Evolutionary conservation across 2,113 vertebrate genomes (phyloP), one percentile per base, ranked within the genome.

Genomic region (Promerops cafer): DNA sequence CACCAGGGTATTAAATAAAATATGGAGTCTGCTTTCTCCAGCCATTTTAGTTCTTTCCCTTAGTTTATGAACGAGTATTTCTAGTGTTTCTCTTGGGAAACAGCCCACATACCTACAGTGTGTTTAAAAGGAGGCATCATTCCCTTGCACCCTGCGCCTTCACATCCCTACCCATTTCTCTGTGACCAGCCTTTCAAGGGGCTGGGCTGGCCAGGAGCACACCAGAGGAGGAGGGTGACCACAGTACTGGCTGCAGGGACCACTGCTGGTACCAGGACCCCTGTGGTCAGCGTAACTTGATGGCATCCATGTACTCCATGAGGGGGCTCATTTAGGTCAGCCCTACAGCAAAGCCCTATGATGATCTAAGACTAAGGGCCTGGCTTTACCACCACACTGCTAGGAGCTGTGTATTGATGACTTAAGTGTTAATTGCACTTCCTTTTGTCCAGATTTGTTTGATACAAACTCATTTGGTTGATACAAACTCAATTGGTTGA

Each of bases 121-220:
- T 45, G 35, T 18, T 45, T 75, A 28, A 70, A 54, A 66, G 44
- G 20, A 71, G 15, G 28, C 31, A 39, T 52, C 27, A 57, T 26
- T 40, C 30, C 57, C 56, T 61, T 23, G 18, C 30, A 68, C 23
- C 24, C 10, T 42, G 31, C 4, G 31, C 19, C 17, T 79, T 45
- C 5, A 2, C 18, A 35, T 56, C 26, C 20, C 21, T 56, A n/a
- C 13, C 33, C 26, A 6, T 20, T 37, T n/a, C 24, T 45, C 56
- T 45, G 42, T 59, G 45, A 39, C 3, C 6, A 59, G 35, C 7
- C 4, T 83, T 89, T 72, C 0, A 0, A 71, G 39, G 50, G 56
- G 6, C 33, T 0, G 0, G 68, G 5, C 35, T 64, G 30, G 44
- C 26, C 53, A 54, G 26, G 2, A 65, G 40, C 24, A n/a, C 45